Evolutionary conservation across 2,797 vertebrate species (phyloP).

Genomic region (Ibycter americanus): DNA sequence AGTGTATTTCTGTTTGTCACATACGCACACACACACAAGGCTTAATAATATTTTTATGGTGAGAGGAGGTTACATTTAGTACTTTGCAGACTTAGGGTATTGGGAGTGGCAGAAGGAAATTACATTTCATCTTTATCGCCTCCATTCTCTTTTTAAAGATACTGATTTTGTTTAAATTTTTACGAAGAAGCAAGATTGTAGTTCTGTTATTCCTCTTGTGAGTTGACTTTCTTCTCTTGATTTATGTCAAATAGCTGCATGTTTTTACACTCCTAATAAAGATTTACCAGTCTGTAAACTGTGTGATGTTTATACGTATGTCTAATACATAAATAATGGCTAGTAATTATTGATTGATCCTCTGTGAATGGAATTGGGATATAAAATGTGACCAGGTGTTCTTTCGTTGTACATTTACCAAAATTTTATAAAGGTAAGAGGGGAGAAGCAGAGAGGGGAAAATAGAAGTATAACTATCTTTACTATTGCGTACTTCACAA

Average conservation of each 20-base stretch:
- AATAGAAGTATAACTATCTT: background rate
- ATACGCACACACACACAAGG: fast-evolving
- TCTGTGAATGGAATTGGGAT: background rate
- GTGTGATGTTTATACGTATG: background rate
- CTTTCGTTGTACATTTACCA: background rate
- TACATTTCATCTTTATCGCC: background rate
- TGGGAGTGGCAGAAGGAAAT: background rate
- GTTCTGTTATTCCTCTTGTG: background rate
- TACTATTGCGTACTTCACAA: background rate
- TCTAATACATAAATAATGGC: background rate
- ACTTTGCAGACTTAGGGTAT: background rate
- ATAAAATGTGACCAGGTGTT: background rate
- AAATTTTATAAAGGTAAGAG: background rate
- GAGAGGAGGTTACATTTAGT: background rate
- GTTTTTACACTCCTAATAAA: background rate
- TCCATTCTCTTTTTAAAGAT: background rate
- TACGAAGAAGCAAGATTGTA: background rate
- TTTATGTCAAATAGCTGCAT: background rate
- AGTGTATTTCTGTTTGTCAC: background rate
- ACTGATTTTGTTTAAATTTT: background rate
- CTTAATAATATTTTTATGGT: background rate
- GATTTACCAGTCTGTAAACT: background rate
- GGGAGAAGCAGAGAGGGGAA: background rate
- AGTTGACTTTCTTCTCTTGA: background rate
- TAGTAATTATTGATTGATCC: background rate